A percentile compares a stretch with the other conserved stretches of the same genome.
These are phyloP conservation scores for Morelia viridis DNA, from an alignment of 2,797 vertebrate species.

Conservation along the genomic window DNA sequence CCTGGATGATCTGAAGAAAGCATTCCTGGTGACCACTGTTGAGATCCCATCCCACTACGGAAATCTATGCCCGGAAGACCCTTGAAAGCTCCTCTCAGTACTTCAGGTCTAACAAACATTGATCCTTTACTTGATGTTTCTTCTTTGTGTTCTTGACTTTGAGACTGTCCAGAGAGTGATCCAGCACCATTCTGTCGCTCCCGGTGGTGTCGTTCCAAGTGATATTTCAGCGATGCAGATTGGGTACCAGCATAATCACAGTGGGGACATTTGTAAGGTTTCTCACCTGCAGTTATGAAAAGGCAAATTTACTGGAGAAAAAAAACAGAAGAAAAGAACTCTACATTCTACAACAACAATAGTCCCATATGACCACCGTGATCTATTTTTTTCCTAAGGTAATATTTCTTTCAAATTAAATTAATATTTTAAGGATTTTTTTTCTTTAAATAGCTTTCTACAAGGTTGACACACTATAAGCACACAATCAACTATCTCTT, in stretches of 20 bases:
- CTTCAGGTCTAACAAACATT: constrained; percentile 92
- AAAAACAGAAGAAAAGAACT: constrained; percentile 33
- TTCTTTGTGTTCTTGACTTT: constrained; percentile 85
- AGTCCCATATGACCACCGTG: constrained; percentile 42
- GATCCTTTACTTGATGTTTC: constrained; percentile 80
- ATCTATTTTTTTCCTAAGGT: constrained; percentile 49
- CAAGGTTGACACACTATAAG: constrained; percentile 74
- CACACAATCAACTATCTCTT: constrained; percentile 77
- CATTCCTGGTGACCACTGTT: constrained; percentile 88
- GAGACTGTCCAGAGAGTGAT: constrained; percentile 79
- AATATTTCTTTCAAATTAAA: constrained; percentile 67
- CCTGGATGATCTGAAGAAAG: constrained; percentile 86
- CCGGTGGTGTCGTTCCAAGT: constrained; percentile 95
- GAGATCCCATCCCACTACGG: constrained; percentile 85
- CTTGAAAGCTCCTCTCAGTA: constrained; percentile 93
- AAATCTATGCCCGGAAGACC: constrained; percentile 87
- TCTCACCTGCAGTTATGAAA: constrained; percentile 85
- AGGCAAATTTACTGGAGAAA: constrained; percentile 45
- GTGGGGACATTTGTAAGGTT: constrained; percentile 98
- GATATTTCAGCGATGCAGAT: constrained; percentile 97
- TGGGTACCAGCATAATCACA: constrained; percentile 99
- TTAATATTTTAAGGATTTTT: constrained; percentile 64
- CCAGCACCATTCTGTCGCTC: constrained; percentile 92
- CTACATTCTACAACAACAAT: constrained; percentile 59
- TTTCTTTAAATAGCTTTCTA: constrained; percentile 61